Conservation (phyloP, 2,113 vertebrate genomes). For the Periophthalmus modestus region DNA sequence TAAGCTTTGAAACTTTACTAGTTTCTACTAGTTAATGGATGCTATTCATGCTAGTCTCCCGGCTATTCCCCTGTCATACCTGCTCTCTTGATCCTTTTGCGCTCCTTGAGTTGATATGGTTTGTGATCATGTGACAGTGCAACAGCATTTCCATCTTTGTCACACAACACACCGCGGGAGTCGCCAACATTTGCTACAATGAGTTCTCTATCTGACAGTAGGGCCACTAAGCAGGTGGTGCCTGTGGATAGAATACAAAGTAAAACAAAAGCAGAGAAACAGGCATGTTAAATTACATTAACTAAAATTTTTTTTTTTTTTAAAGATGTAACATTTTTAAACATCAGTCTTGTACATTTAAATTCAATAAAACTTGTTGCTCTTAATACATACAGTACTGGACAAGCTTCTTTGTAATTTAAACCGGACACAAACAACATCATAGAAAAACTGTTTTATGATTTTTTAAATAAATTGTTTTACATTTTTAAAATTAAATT, state of each 20-base stretch:
- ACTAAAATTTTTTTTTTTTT: neutral
- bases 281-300: neutral
- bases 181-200: conserved; percentile 97
- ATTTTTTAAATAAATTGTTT: neutral
- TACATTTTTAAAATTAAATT: too few relatives aligned
- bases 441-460: neutral
- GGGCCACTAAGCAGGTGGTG: conserved; percentile 92
- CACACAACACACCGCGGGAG: conserved; percentile 92
- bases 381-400: neutral
- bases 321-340: too few relatives aligned
- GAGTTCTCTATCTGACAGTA: conserved; percentile 92
- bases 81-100: conserved; percentile 97
- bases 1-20: too few relatives aligned
- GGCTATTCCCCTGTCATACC: conserved; percentile 71
- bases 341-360: neutral
- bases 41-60: neutral
- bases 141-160: conserved; percentile 95
- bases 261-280: neutral
- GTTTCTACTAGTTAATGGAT: neutral
- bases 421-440: neutral
- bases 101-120: conserved; percentile 96
- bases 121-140: conserved; percentile 97
- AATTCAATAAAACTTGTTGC: too few relatives aligned
- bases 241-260: conserved; percentile 63
- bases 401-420: neutral